A percentile compares a stretch with the other conserved stretches of the same genome.
Conservation (phyloP, 2,888 invertebrate genomes). For the Archaeoteleia sp. region DNA sequence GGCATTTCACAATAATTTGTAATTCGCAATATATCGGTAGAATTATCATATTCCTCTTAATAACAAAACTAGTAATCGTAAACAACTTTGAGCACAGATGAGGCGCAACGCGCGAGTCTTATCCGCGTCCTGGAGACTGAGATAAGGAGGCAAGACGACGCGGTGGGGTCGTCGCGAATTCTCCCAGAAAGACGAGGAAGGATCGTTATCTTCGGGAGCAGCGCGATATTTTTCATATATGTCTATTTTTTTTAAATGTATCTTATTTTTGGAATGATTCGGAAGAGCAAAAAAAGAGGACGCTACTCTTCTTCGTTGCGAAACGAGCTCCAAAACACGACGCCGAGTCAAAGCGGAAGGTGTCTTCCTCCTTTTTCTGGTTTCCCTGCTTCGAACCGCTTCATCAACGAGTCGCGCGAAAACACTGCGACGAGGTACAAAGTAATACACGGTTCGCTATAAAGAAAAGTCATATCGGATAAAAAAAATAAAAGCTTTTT, state of each 20-base stretch:
- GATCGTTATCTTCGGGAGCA: slow-evolving; percentile 3
- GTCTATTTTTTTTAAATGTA: too few relatives aligned
- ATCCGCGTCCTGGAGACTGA: slow-evolving; percentile 44
- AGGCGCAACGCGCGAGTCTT: slow-evolving; percentile 56
- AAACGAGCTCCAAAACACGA: too few relatives aligned
- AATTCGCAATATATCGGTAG: slow-evolving; percentile 57
- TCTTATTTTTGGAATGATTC: slow-evolving; percentile 1
- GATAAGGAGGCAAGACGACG: slow-evolving; percentile 45
- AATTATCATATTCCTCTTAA: slow-evolving; percentile 59
- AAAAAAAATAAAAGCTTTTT: too few relatives aligned
- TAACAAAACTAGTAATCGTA: slow-evolving; percentile 69
- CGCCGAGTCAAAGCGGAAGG: slow-evolving; percentile 14
- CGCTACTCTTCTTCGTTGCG: too few relatives aligned
- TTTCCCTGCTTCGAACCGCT: slow-evolving; percentile 28
- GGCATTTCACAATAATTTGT: slow-evolving; percentile 56
- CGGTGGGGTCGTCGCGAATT: slow-evolving; percentile 20
- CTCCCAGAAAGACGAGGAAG: slow-evolving; percentile 15
- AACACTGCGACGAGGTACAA: too few relatives aligned
- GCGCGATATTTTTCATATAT: slow-evolving; percentile 1
- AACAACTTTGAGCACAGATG: slow-evolving; percentile 73
- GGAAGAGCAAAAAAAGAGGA: background rate
- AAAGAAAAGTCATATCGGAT: too few relatives aligned
- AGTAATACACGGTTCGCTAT: slow-evolving; percentile 37
- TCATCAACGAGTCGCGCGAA: slow-evolving; percentile 33
- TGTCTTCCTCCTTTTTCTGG: slow-evolving; percentile 32